phyloP scores from a whole-genome alignment of 2,888 invertebrate genomes.

The Orthosia cruda region DNA sequence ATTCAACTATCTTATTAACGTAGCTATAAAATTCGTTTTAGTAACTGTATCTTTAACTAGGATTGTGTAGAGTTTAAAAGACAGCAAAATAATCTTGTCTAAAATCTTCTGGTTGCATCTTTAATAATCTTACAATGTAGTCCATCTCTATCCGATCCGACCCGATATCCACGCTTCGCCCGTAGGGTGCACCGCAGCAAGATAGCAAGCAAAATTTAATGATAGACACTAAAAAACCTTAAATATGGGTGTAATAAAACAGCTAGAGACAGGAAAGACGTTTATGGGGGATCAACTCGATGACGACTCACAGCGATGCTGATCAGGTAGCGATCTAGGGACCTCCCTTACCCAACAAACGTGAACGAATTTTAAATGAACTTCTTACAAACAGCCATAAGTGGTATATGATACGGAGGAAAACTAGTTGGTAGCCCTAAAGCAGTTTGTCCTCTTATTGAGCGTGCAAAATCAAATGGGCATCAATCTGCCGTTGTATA shows the following conservation, averaged over 20 bases:
- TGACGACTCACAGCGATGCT: conserved; percentile 18
- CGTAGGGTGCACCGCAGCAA: neutral
- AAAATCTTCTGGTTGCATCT: neutral
- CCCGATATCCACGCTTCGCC: too few relatives aligned
- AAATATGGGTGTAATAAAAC: conserved; percentile 42
- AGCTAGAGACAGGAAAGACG: conserved; percentile 13
- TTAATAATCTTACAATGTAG: neutral
- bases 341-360: conserved; percentile 47
- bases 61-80: neutral
- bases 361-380: conserved; percentile 67
- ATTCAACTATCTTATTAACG: too few relatives aligned
- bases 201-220: neutral
- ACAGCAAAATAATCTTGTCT: neutral
- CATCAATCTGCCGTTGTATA: conserved; percentile 41
- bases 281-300: conserved; percentile 33
- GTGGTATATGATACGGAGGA: conserved; percentile 10
- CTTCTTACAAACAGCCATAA: conserved; percentile 29
- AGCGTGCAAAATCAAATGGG: conserved; percentile 40
- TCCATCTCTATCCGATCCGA: too few relatives aligned
- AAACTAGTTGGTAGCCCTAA: conserved; percentile 23
- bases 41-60: neutral
- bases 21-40: too few relatives aligned
- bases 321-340: conserved; percentile 46
- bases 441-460: conserved; percentile 24
- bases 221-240: conserved; percentile 20